These are phyloP conservation scores for Zhuqinia jingwanae DNA, from an alignment of 2,888 invertebrate species.

Conservation along the genomic window DNA sequence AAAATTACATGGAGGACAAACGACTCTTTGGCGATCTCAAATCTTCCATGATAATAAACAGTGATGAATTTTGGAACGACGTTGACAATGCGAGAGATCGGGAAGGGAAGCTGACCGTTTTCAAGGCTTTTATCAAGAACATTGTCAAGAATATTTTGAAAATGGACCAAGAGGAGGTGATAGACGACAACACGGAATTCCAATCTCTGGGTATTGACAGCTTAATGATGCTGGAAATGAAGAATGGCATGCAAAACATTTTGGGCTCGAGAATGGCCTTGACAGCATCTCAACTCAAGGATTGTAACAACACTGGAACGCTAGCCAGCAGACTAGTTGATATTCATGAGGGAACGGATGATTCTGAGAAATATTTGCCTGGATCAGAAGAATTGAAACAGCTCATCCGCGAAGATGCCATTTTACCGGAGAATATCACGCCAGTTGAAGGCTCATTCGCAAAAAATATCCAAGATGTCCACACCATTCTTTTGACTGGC, in stretches of 20 bases:
- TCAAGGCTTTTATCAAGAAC: slow-evolving; percentile 46
- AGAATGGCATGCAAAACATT: slow-evolving; percentile 63
- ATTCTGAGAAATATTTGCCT: background rate
- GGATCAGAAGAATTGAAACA: slow-evolving; percentile 40
- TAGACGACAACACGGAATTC: slow-evolving; percentile 61
- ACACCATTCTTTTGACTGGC: slow-evolving; percentile 60
- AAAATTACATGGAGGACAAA: slow-evolving; percentile 48
- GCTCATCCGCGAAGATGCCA: slow-evolving; percentile 55
- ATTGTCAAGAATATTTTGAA: slow-evolving; percentile 43
- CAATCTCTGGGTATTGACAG: slow-evolving; percentile 64
- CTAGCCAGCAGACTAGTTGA: slow-evolving; percentile 49
- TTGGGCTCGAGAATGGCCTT: slow-evolving; percentile 59
- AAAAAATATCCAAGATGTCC: slow-evolving; percentile 8
- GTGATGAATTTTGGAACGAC: slow-evolving; percentile 66
- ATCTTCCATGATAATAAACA: background rate
- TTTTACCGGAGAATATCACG: slow-evolving; percentile 45
- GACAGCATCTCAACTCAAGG: slow-evolving; percentile 52
- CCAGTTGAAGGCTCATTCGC: background rate
- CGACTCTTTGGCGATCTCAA: background rate
- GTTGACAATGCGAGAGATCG: slow-evolving; percentile 39
- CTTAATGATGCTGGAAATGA: slow-evolving; percentile 70
- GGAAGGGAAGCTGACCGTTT: slow-evolving; percentile 47
- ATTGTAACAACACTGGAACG: slow-evolving; percentile 55
- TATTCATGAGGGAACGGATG: slow-evolving; percentile 32
- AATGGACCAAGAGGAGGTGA: slow-evolving; percentile 54